phyloP scores from a whole-genome alignment of 2,888 invertebrate genomes.

The Limnephilus marmoratus region DNA sequence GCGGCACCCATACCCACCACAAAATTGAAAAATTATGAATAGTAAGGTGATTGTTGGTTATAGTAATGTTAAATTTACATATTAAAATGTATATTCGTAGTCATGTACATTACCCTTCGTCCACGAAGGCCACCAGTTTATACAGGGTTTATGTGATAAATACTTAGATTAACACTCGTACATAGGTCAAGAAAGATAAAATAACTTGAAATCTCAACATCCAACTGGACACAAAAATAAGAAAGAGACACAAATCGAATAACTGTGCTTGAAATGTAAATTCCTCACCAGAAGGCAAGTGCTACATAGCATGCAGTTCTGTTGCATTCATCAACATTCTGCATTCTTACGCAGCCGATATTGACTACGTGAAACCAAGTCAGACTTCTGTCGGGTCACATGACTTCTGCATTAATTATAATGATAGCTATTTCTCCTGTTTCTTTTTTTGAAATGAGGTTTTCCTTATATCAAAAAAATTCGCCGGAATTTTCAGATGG shows the following conservation, averaged over 20 bases:
- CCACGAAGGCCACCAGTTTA: no score
- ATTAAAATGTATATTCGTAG: no score
- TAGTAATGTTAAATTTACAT: no score
- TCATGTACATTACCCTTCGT: no score
- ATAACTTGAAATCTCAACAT: not conserved
- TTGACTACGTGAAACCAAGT: conserved; percentile 32
- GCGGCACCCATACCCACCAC: no score
- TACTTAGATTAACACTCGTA: not conserved
- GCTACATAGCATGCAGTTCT: conserved; percentile 6
- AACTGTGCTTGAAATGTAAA: conserved; percentile 38
- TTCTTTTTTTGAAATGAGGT: conserved; percentile 13
- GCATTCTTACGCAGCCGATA: conserved; percentile 40
- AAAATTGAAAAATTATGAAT: no score
- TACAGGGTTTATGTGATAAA: no score
- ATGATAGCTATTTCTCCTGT: not conserved
- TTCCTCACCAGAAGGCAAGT: conserved; percentile 24
- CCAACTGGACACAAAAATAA: conserved; percentile 11
- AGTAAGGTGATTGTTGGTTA: no score
- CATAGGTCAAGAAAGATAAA: not conserved
- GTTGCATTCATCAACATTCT: conserved; percentile 9
- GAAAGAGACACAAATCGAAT: conserved; percentile 9
- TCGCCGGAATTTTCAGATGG: not conserved
- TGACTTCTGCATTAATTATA: conserved; percentile 3
- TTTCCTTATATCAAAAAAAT: no score
- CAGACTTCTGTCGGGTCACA: conserved; percentile 19